Conservation (phyloP, 2,113 vertebrate genomes). For the Agelaius tricolor region DNA sequence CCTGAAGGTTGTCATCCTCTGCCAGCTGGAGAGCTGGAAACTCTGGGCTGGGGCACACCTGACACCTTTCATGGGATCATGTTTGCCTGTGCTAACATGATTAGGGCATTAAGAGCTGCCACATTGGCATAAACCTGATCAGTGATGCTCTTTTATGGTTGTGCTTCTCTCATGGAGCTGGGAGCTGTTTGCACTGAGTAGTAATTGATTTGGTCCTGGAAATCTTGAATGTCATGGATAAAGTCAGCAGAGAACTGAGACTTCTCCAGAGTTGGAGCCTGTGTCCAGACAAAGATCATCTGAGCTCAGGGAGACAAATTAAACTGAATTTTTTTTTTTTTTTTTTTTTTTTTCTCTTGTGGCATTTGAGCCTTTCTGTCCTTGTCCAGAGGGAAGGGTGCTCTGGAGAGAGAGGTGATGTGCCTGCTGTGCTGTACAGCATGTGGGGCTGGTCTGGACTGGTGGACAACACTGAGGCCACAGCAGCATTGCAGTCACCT, state of each 20-base stretch:
- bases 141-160: neutral
- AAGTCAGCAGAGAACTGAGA: neutral
- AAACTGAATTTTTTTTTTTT: neutral
- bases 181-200: neutral
- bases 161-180: neutral
- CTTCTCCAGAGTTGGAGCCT: neutral
- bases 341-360: too few species aligned
- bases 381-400: neutral
- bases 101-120: neutral
- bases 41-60: neutral
- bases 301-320: neutral
- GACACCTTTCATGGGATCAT: neutral
- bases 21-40: neutral
- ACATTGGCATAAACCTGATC: neutral
- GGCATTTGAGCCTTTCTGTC: neutral
- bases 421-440: neutral
- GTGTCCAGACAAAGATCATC: neutral
- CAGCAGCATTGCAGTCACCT: neutral
- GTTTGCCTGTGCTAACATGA: neutral
- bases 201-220: neutral
- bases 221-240: neutral
- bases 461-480: neutral
- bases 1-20: neutral
- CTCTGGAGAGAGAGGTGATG: fast-evolving
- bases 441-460: neutral